phyloP scores from a whole-genome alignment of 1,140 invertebrate genomes.

The Drosophila micromelanica region DNA sequence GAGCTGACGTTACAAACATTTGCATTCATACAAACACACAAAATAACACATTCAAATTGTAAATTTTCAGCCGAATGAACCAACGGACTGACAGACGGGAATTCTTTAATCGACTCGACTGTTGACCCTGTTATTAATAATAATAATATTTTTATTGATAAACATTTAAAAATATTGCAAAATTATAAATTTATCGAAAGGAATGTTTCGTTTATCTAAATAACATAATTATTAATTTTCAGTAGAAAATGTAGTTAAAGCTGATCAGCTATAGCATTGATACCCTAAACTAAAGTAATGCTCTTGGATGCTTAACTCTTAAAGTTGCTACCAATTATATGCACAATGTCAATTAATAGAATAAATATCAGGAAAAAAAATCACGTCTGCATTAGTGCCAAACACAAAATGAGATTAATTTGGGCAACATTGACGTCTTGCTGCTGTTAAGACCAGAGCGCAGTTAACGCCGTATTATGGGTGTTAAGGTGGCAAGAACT shows the following conservation, averaged over 20 bases:
- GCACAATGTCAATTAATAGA: slow-evolving; percentile 66
- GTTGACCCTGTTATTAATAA: too few species aligned
- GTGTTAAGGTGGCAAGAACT: slow-evolving; percentile 47
- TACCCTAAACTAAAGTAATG: not conserved
- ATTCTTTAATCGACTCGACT: too few species aligned
- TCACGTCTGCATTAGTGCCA: slow-evolving; percentile 52
- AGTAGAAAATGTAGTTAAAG: not conserved
- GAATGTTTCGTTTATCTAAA: too few species aligned
- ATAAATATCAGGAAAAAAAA: slow-evolving; percentile 54
- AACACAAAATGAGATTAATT: slow-evolving; percentile 72
- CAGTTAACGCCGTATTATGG: slow-evolving; percentile 16
- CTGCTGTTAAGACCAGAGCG: slow-evolving; percentile 5
- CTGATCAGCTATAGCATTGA: not conserved
- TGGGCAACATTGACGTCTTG: slow-evolving; percentile 60
- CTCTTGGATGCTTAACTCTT: not conserved
- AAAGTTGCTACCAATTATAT: not conserved
- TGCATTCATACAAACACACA: too few species aligned
- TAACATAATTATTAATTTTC: too few species aligned
- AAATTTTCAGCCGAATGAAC: too few species aligned
- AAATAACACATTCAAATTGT: too few species aligned
- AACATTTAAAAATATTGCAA: too few species aligned
- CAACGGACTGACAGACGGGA: too few species aligned
- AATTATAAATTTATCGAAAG: too few species aligned
- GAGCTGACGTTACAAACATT: too few species aligned
- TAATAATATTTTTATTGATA: too few species aligned